Conservation (phyloP, 2,888 invertebrate species). For the Clivina fossor region DNA sequence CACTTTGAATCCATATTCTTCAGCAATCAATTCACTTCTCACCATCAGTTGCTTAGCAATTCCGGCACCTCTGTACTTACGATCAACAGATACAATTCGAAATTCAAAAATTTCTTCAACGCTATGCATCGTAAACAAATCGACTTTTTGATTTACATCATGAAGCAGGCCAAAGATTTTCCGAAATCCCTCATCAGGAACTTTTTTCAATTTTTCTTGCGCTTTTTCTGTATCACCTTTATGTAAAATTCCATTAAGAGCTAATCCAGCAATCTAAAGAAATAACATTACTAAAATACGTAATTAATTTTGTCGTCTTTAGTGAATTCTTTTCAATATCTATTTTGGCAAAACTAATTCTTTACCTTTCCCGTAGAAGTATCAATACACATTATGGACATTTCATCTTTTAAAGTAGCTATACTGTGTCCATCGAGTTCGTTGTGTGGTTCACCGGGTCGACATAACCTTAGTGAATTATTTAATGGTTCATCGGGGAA, state of each 20-base stretch:
- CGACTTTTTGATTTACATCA: slow-evolving; percentile 66
- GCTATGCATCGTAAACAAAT: slow-evolving; percentile 67
- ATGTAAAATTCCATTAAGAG: slow-evolving; percentile 74
- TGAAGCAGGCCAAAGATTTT: slow-evolving; percentile 78
- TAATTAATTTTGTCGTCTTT: slow-evolving; percentile 4
- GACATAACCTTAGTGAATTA: slow-evolving; percentile 72
- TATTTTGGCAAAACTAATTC: too few species aligned
- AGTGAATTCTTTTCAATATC: too few species aligned
- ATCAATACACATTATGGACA: slow-evolving; percentile 69
- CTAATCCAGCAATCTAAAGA: slow-evolving; percentile 72
- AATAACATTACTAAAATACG: slow-evolving; percentile 1
- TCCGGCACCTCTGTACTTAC: slow-evolving; percentile 70
- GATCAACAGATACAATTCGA: slow-evolving; percentile 77
- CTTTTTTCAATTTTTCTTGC: slow-evolving; percentile 66
- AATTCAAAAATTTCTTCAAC: slow-evolving; percentile 76
- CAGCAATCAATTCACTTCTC: slow-evolving; percentile 67
- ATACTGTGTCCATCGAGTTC: slow-evolving; percentile 73
- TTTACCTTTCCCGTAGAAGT: slow-evolving; percentile 64
- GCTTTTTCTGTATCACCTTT: slow-evolving; percentile 72
- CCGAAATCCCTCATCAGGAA: slow-evolving; percentile 71
- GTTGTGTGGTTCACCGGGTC: slow-evolving; percentile 68
- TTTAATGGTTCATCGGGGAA: slow-evolving; percentile 85
- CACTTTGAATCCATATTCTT: slow-evolving; percentile 70
- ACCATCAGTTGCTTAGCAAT: slow-evolving; percentile 72
- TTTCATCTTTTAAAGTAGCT: slow-evolving; percentile 71